Evolutionary conservation across 2,113 vertebrate genomes (phyloP), one percentile per base, ranked within the genome.

Genomic region (Garra rufa): DNA sequence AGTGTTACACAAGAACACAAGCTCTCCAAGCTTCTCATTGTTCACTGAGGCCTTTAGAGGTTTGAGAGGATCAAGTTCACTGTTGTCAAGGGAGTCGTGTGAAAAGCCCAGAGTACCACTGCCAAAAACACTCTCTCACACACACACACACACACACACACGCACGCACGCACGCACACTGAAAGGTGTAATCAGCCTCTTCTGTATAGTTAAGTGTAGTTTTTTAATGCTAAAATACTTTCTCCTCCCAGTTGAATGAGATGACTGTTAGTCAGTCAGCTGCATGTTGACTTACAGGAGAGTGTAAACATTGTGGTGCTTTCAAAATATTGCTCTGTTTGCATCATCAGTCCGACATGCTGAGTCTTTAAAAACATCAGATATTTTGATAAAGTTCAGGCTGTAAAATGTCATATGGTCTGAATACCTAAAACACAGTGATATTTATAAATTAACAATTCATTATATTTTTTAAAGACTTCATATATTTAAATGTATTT

Each of bases 61-160:
- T 50, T 83, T 76, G n/a, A 83, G 67, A 78, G 69, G 79, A 79
- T 85, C 83, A 79, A 85, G 78, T 80, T 86, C 79, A 82, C 79
- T 52, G 61, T 63, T 69, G 77, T 74, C 55, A 81, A 80, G 77
- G 78, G 41, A 75, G 71, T 65, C 55, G 52, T 81, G 87, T 73
- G 78, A 79, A 85, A 83, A 79, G 78, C 85, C 73, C 11, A 28
- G 38, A 24, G 19, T 75, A 70, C 24, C 52, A 71, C 50, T 79
- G 50, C 61, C 57, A 83, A 24, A 41, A 63, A 44, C 71, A 15
- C 44, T 43, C 30, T 5, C 17, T 10, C 67, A 4, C 8, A 9
- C 26, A 24, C 59, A 63, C 10, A n/a, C 59, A 63, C 52, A 21
- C 2, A 21, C 6, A 17, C 43, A 43, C 6, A 43, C 43, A 43